Evolutionary conservation across 1,140 invertebrate genomes (phyloP), one percentile per base, ranked within the genome.

Genomic region (Uloborus diversus): DNA sequence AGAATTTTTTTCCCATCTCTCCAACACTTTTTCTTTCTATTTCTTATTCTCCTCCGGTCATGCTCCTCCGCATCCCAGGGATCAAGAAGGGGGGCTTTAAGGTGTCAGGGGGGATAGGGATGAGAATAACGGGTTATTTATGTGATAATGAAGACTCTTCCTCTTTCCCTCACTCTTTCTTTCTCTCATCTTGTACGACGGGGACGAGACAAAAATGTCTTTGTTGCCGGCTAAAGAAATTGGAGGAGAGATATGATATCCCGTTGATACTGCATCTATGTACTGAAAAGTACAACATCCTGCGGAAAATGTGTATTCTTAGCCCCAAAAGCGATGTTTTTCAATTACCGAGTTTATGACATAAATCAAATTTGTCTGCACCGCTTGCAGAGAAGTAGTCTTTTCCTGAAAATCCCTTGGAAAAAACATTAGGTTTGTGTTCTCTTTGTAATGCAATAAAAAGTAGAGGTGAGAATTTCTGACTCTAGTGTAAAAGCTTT

Each of bases 51-150:
- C 61, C 37, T 25, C 37, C 32, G 61, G 71, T 76, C 70, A 25
- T 76, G 61, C 71, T 76, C 71, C 37, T 65, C 61, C 27, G 47
- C 59, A 76, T 76, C 59, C 61, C 28, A n/a, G 23, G 71, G 61
- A 73, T 73, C 70, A 65, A 49, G 53, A 42, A 23, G 23, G 59
- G 32, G 56, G 71, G 30, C 42, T 47, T 56, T 56, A 32, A 71
- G 59, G 47, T 76, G 71, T 56, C 47, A 47, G 57, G 30, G 59
- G 56, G 71, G n/a, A n/a, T n/a, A 20, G 59, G 61, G 71, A 56
- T 37, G 42, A 14, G 71, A 76, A 76, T 76, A 76, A 76, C 59
- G 71, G 71, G 71, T 76, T 76, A 76, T 76, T 76, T 76, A 76
- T 76, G 71, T 76, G 71, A 76, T 76, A 76, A 76, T 76, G 71